A percentile compares a stretch with the other conserved stretches of the same genome.
phyloP scores from a whole-genome alignment of 2,113 vertebrate genomes.

The Ploceus nigricollis region DNA sequence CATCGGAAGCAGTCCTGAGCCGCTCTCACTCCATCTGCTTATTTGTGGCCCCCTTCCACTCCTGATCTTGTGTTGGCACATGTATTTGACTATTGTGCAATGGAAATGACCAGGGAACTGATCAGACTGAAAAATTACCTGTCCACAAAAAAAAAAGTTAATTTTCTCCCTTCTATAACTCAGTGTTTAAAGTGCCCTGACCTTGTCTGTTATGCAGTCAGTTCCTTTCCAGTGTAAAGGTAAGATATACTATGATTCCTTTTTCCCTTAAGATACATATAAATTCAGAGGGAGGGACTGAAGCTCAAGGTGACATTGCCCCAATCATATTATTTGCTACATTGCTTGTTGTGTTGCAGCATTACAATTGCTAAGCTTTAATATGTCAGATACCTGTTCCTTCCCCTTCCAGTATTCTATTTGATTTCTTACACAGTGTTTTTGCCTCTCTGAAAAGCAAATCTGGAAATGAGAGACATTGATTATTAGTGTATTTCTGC shows the following conservation, averaged over 20 bases:
- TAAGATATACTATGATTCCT: neutral
- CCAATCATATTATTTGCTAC: neutral
- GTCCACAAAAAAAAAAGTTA: neutral
- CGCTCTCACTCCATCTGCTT: neutral
- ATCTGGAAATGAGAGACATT: neutral
- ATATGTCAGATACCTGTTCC: neutral
- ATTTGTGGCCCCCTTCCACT: neutral
- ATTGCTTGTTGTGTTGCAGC: neutral
- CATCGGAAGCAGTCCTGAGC: neutral
- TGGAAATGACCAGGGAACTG: neutral
- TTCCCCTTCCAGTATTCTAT: neutral
- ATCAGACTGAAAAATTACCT: neutral
- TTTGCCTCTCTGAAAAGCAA: neutral
- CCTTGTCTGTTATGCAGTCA: neutral
- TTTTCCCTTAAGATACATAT: neutral
- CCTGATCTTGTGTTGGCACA: neutral
- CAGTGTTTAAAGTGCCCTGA: neutral
- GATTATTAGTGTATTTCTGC: constrained; percentile 29
- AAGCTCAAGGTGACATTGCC: constrained; percentile 6
- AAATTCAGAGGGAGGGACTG: neutral
- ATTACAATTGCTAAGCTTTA: neutral
- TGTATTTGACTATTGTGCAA: neutral
- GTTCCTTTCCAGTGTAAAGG: neutral
- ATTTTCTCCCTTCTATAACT: neutral
- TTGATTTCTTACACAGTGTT: neutral